Conservation (phyloP, 2,888 invertebrate species). For the Lasioglossum figueresi region DNA sequence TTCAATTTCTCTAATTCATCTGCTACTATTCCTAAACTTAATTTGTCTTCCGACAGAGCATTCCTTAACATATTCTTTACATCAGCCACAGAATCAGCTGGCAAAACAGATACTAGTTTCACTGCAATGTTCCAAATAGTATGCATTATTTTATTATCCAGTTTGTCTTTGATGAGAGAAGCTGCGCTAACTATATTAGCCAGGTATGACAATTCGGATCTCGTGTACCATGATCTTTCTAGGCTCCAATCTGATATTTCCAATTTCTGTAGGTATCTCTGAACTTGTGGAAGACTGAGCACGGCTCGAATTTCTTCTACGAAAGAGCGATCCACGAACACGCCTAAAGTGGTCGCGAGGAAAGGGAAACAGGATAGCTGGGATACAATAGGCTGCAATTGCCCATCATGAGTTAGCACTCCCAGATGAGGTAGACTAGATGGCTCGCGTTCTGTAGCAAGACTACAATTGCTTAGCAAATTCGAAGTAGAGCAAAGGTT, state of each 20-base stretch:
- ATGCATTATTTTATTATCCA: conserved; percentile 59
- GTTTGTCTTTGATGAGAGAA: conserved; percentile 54
- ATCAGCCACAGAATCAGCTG: conserved; percentile 73
- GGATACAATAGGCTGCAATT: conserved; percentile 84
- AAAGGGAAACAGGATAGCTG: conserved; percentile 84
- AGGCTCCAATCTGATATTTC: conserved; percentile 76
- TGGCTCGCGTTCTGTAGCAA: conserved; percentile 83
- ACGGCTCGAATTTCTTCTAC: conserved; percentile 67
- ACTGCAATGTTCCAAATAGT: conserved; percentile 77
- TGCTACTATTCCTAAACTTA: conserved; percentile 70
- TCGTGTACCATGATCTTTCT: conserved; percentile 80
- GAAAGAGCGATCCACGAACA: conserved; percentile 62
- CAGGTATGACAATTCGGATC: conserved; percentile 76
- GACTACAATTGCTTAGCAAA: conserved; percentile 83
- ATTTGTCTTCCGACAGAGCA: conserved; percentile 74
- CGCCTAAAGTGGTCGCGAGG: conserved; percentile 75
- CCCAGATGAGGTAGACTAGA: conserved; percentile 84
- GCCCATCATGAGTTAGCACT: conserved; percentile 83
- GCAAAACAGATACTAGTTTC: conserved; percentile 79
- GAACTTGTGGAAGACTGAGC: conserved; percentile 68
- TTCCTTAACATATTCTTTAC: conserved; percentile 73
- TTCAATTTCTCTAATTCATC: conserved; percentile 68
- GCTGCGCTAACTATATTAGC: conserved; percentile 72
- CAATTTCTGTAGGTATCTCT: conserved; percentile 74
- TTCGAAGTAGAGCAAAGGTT: conserved; percentile 83